A percentile compares a stretch with the other conserved stretches of the same genome.
phyloP scores from a whole-genome alignment of 2,888 invertebrate genomes.

The Cephus spinipes region DNA sequence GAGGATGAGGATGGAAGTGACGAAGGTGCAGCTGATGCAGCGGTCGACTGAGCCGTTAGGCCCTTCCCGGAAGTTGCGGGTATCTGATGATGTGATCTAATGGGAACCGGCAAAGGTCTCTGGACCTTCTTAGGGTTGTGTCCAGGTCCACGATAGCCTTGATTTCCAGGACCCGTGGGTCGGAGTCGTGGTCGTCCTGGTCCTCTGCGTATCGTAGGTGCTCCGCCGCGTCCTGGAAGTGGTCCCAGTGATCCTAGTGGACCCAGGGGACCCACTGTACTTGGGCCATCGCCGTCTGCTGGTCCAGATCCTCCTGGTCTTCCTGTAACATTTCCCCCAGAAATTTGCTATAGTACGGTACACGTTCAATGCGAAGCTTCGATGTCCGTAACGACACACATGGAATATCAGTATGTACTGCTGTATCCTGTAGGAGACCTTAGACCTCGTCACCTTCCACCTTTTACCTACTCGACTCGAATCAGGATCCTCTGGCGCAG shows the following conservation, averaged over 20 bases:
- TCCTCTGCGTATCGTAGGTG: constrained; percentile 70
- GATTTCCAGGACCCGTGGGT: constrained; percentile 75
- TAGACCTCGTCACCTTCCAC: too few species aligned
- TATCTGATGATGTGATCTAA: constrained; percentile 58
- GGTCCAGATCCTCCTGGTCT: constrained; percentile 38
- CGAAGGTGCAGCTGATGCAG: constrained; percentile 17
- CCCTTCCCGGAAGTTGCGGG: constrained; percentile 15
- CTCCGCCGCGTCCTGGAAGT: constrained; percentile 36
- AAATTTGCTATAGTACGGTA: too few species aligned
- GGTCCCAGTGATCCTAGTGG: constrained; percentile 44
- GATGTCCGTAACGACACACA: too few species aligned
- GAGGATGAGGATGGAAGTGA: constrained; percentile 34
- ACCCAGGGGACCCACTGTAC: constrained; percentile 52
- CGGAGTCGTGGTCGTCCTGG: constrained; percentile 78
- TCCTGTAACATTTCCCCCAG: constrained; percentile 30
- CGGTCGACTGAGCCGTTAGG: not conserved
- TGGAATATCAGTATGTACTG: too few species aligned
- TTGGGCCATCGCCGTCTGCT: constrained; percentile 55
- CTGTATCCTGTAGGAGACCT: too few species aligned
- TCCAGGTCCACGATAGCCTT: constrained; percentile 71
- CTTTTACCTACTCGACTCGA: too few species aligned
- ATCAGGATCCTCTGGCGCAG: too few species aligned
- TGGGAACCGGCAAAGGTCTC: constrained; percentile 58
- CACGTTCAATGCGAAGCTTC: too few species aligned
- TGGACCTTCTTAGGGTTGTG: constrained; percentile 52